Percentiles rank a stretch among this genome's conserved stretches.
phyloP scores from a whole-genome alignment of 2,113 vertebrate species.

The Chrysochloris asiatica region DNA sequence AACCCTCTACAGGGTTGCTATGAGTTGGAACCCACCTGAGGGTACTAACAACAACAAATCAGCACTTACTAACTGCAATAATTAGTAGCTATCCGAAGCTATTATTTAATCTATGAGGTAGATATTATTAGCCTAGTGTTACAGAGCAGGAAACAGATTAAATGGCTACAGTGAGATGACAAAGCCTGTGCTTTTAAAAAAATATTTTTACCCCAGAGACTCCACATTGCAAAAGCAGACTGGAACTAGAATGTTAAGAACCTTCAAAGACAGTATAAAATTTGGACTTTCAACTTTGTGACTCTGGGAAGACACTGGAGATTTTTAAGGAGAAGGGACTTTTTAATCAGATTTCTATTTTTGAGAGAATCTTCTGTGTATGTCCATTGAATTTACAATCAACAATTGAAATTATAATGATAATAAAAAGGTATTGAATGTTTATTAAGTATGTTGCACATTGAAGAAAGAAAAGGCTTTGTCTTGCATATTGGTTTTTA shows the following conservation, averaged over 20 bases:
- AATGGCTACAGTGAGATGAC: background rate
- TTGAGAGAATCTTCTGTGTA: too few relatives aligned
- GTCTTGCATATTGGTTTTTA: background rate
- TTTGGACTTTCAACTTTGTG: background rate
- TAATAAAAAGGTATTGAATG: constrained; percentile 18
- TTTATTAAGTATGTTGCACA: background rate
- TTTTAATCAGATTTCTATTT: background rate
- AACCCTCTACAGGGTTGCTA: too few relatives aligned
- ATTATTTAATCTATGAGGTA: constrained; percentile 15
- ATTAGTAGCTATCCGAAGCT: constrained; percentile 2
- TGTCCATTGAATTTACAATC: background rate
- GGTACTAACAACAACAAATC: too few relatives aligned
- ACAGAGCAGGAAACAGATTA: background rate
- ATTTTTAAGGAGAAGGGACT: constrained; percentile 3
- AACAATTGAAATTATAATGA: background rate
- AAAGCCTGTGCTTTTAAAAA: background rate
- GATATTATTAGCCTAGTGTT: background rate
- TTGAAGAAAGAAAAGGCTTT: background rate
- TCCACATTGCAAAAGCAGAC: constrained; percentile 24
- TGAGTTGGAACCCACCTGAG: too few relatives aligned
- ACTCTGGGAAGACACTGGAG: background rate
- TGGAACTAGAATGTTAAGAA: constrained; percentile 1
- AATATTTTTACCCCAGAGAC: background rate
- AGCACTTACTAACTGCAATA: constrained; percentile 24
- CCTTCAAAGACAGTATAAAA: background rate